phyloP scores from a whole-genome alignment of 2,888 invertebrate species.

The Liopterus haemorrhoidalis region DNA sequence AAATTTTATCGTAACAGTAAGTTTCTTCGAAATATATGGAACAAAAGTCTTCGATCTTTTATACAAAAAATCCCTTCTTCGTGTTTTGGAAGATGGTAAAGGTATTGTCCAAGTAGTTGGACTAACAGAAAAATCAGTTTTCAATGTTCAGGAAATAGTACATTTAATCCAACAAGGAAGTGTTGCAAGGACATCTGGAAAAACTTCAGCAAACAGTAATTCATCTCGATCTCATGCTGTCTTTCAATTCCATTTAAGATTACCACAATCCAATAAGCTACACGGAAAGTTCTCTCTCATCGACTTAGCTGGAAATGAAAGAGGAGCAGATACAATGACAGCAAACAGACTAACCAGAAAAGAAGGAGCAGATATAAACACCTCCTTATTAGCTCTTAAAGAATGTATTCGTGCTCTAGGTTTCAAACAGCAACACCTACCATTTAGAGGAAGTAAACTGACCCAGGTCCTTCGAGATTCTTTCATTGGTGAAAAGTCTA shows the following conservation, averaged over 20 bases:
- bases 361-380: slow-evolving; percentile 97
- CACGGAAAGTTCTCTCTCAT: slow-evolving; percentile 98
- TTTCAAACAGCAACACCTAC: slow-evolving; percentile 90
- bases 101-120: slow-evolving; percentile 97
- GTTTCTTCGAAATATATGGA: slow-evolving; percentile 99
- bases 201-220: slow-evolving; percentile 96
- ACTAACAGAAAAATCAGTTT: slow-evolving; percentile 70
- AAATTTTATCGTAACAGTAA: slow-evolving; percentile 84
- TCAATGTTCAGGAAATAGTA: slow-evolving; percentile 86
- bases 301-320: slow-evolving; percentile 95
- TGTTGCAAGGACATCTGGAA: slow-evolving; percentile 85
- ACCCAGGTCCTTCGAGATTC: slow-evolving; percentile 94
- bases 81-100: slow-evolving; percentile 95
- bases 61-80: slow-evolving; percentile 86
- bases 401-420: slow-evolving; percentile 96
- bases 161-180: slow-evolving; percentile 88
- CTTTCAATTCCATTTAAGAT: slow-evolving; percentile 89
- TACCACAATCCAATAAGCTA: slow-evolving; percentile 66
- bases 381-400: slow-evolving; percentile 89
- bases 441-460: slow-evolving; percentile 94
- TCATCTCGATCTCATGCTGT: slow-evolving; percentile 98
- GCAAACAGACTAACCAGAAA: slow-evolving; percentile 86
- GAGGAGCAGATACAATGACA: slow-evolving; percentile 97
- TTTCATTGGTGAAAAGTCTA: slow-evolving; percentile 96
- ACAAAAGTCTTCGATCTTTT: slow-evolving; percentile 87